Conservation (phyloP, 2,797 vertebrate species). For the Natrix natrix region DNA sequence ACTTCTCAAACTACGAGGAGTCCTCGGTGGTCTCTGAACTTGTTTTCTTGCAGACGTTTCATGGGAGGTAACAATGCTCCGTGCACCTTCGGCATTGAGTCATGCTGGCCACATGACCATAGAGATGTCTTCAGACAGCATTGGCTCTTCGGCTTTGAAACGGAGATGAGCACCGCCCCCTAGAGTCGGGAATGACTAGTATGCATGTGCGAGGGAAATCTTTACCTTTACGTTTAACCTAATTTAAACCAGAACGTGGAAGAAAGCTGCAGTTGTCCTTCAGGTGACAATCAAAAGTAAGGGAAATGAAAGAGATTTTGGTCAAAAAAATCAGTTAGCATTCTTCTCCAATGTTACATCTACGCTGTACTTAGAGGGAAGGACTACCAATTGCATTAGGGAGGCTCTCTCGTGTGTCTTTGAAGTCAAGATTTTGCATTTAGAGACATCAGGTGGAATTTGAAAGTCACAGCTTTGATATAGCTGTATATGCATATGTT, state of each 20-base stretch:
- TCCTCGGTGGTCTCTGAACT: too few species aligned
- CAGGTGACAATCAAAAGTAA: slow-evolving; percentile 57
- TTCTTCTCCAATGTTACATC: slow-evolving; percentile 24
- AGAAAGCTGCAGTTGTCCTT: slow-evolving; percentile 37
- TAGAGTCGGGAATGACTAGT: too few species aligned
- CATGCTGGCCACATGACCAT: too few species aligned
- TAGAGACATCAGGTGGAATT: slow-evolving; percentile 16
- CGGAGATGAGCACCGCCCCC: too few species aligned
- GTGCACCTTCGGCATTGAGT: too few species aligned
- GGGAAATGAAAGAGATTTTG: slow-evolving; percentile 55
- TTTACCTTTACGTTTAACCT: background rate
- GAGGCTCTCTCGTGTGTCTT: slow-evolving; percentile 10
- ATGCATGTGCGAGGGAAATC: too few species aligned
- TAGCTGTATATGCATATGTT: background rate
- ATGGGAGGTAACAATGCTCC: too few species aligned
- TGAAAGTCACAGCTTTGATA: background rate
- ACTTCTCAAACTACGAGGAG: background rate
- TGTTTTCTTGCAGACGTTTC: too few species aligned
- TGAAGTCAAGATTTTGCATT: slow-evolving; percentile 49
- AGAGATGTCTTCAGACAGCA: too few species aligned
- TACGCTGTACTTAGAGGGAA: slow-evolving; percentile 25
- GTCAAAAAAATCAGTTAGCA: slow-evolving; percentile 6
- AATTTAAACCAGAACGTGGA: slow-evolving; percentile 42
- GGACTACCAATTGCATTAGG: slow-evolving; percentile 45
- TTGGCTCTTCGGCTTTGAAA: too few species aligned